A percentile compares a stretch with the other conserved stretches of the same genome.
Conservation (phyloP, 2,113 vertebrate genomes). For the Microtus ochrogaster region DNA sequence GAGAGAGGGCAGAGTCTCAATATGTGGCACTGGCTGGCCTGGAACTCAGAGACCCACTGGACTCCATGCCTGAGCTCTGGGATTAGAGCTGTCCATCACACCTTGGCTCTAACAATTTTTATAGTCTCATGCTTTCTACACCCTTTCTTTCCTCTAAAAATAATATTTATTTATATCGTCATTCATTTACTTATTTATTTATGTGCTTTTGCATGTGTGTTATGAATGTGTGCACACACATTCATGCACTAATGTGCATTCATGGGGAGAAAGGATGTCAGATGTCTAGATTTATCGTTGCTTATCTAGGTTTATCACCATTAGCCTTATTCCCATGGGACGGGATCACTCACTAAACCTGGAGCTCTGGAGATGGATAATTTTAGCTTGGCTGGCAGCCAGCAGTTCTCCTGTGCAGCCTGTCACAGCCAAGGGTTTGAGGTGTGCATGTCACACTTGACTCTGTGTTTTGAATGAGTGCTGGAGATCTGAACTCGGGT, state of each 20-base stretch:
- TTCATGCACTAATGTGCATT: neutral
- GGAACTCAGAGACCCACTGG: neutral
- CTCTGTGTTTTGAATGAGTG: neutral
- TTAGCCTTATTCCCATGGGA: neutral
- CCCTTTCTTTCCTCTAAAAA: neutral
- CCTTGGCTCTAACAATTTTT: neutral
- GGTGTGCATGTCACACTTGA: neutral
- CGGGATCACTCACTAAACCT: neutral
- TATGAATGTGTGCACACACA: neutral
- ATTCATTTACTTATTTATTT: neutral
- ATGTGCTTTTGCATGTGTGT: neutral
- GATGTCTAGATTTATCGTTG: no score
- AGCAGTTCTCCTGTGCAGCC: neutral
- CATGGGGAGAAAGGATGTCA: no score
- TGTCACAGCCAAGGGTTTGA: no score
- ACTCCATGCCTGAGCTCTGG: neutral
- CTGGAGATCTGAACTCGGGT: neutral
- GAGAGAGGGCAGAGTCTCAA: no score
- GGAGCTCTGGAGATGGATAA: no score
- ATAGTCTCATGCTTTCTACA: neutral
- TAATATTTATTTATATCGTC: neutral
- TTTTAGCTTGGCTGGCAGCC: neutral
- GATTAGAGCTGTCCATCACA: neutral
- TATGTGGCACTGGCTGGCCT: neutral
- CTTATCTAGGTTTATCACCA: no score